These are phyloP conservation scores for Xiphorhynchus erythropygius DNA, from an alignment of 2,797 vertebrate genomes.

Conservation along the genomic window DNA sequence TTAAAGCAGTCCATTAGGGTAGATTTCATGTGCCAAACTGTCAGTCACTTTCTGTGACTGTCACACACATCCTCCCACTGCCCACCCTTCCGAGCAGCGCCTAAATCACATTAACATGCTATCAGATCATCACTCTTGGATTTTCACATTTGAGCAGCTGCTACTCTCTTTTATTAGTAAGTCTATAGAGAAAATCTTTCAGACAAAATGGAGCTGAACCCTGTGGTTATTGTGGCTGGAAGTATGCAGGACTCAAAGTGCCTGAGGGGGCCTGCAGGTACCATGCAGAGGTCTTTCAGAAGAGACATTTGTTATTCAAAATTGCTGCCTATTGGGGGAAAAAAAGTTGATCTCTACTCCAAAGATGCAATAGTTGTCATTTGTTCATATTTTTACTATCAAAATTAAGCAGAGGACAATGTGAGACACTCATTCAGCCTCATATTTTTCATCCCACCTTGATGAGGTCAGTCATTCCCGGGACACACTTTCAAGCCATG, in stretches of 20 bases:
- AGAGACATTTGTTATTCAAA: constrained; percentile 26
- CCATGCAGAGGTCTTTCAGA: background rate
- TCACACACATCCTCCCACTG: constrained; percentile 17
- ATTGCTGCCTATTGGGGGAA: background rate
- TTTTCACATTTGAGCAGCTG: constrained; percentile 45
- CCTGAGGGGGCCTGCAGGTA: constrained; percentile 16
- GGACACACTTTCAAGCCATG: fast-evolving
- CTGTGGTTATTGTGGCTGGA: constrained; percentile 32
- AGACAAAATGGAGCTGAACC: constrained; percentile 21
- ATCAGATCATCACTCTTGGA: constrained; percentile 35
- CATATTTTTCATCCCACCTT: background rate
- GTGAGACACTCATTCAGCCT: fast-evolving
- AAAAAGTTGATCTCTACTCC: background rate
- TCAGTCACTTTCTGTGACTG: background rate
- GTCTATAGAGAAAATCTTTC: constrained; percentile 42
- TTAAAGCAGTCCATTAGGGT: background rate
- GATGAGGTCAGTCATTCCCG: background rate
- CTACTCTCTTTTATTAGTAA: constrained; percentile 35
- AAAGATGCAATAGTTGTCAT: background rate
- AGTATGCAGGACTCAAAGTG: constrained; percentile 4
- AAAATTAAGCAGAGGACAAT: background rate
- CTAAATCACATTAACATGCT: constrained; percentile 37
- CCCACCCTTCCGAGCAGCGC: background rate
- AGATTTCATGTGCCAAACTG: constrained; percentile 16
- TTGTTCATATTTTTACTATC: background rate